Conservation (phyloP, 2,888 invertebrate species). For the Nasonia oneida region DNA sequence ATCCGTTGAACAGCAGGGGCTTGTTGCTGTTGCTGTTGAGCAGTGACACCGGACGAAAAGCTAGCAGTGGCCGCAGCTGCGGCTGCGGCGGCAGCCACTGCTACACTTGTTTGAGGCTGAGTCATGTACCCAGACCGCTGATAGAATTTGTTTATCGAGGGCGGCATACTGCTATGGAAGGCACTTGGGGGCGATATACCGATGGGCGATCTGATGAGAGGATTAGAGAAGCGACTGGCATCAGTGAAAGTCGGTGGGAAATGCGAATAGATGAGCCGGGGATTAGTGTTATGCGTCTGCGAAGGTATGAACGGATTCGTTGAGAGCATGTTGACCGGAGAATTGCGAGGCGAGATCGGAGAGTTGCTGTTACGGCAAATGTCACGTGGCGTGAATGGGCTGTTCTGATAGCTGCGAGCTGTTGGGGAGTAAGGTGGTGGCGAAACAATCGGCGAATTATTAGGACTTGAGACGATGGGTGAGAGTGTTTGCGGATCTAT, state of each 20-base stretch:
- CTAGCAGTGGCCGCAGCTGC: constrained; percentile 24
- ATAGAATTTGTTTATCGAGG: constrained; percentile 76
- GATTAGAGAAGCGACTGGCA: constrained; percentile 72
- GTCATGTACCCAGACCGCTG: constrained; percentile 75
- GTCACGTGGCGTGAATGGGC: constrained; percentile 72
- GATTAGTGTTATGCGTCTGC: constrained; percentile 77
- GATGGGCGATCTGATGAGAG: constrained; percentile 74
- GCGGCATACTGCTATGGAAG: constrained; percentile 77
- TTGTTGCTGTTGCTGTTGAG: constrained; percentile 69
- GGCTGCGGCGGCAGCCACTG: constrained; percentile 51
- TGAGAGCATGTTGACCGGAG: constrained; percentile 77
- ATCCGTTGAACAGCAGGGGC: constrained; percentile 76
- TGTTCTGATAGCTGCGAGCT: constrained; percentile 72
- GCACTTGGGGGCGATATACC: constrained; percentile 76
- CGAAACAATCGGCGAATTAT: constrained; percentile 73
- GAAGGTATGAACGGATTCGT: constrained; percentile 78
- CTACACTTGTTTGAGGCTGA: constrained; percentile 67
- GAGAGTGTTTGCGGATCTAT: constrained; percentile 83
- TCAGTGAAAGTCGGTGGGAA: constrained; percentile 73
- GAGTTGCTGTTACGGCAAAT: constrained; percentile 71
- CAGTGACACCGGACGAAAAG: constrained; percentile 28
- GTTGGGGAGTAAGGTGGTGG: constrained; percentile 75
- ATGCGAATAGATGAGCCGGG: constrained; percentile 74
- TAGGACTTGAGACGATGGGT: constrained; percentile 77
- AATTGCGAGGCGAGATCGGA: constrained; percentile 75